Conservation (phyloP, 2,113 vertebrate species). For the Tricholaema leucomelas region DNA sequence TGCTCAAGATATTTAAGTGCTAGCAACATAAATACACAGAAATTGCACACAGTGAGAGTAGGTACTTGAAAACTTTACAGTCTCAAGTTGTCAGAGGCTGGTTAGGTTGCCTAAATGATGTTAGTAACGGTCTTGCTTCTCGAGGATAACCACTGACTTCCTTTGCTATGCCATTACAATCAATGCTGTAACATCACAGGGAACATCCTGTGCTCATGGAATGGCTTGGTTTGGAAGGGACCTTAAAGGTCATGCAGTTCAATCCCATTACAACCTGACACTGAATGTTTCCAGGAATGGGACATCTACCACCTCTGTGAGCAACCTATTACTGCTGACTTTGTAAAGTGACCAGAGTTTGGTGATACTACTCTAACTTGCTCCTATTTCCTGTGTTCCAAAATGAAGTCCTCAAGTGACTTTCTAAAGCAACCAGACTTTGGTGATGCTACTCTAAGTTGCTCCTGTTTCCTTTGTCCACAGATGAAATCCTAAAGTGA, state of each 20-base stretch:
- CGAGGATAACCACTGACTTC: background rate
- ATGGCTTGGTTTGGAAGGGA: too few relatives aligned
- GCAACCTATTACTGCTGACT: background rate
- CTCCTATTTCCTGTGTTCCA: background rate
- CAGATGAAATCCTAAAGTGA: too few relatives aligned
- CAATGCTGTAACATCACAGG: background rate
- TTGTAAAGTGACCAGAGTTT: background rate
- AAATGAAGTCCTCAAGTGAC: background rate
- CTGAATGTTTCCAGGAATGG: too few relatives aligned
- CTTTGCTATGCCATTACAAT: background rate
- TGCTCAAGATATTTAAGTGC: background rate
- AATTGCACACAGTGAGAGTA: background rate
- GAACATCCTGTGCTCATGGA: background rate
- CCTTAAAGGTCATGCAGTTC: too few relatives aligned
- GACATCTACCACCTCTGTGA: too few relatives aligned
- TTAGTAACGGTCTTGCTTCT: background rate
- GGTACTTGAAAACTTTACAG: background rate
- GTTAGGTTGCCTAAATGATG: background rate
- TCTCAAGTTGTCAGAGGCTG: background rate
- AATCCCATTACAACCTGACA: too few relatives aligned
- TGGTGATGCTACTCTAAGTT: background rate
- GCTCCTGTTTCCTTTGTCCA: background rate
- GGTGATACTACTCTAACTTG: background rate
- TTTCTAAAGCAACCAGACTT: background rate
- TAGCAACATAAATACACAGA: background rate